Evolutionary conservation across 1,140 invertebrate genomes (phyloP), one percentile per base, ranked within the genome.

Genomic region (Triops longicaudatus): DNA sequence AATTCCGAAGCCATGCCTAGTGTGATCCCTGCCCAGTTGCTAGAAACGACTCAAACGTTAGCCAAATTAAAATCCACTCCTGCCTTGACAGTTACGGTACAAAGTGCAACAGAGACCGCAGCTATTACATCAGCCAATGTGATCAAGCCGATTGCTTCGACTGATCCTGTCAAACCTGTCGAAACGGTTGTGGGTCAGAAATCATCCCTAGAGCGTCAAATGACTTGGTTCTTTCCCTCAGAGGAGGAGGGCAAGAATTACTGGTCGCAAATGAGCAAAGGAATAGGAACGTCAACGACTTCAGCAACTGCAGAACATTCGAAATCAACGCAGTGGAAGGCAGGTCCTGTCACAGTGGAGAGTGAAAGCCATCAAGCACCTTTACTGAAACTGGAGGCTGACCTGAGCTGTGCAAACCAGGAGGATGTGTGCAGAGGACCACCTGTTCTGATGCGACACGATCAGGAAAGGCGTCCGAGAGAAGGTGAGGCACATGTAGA

Each of bases 331-430:
- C 31, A 37, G 31, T 37, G 2, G 2, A 37, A 7, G 31, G 31
- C 31, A 37, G 31, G 31, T 2, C 31, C 31, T 7, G 31, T 7
- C 31, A 37, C 2, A 37, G 31, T 4, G 31, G 31, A 37, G 2
- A 37, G 31, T 7, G 31, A 37, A 2, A 37, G n/a, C n/a, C n/a
- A 37, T 37, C 31, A 7, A 7, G 31, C 31, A 37, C 31, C 31
- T 4, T 4, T 43, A 43, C 72, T 12, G 72, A 26, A 77, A 77
- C 26, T n/a, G 76, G 76, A 77, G 10, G n/a, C 14, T 7, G 76
- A 72, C 14, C 10, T 63, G 50, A 50, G 72, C 4, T 17, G 7
- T 17, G 12, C 50, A 28, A 72, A n/a, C 44, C 17, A 9, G 7
- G 26, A 10, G 73, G 76, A 77, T 42, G n/a, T 17, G 9, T 42